Percentiles rank a stretch among this genome's conserved stretches.
Evolutionary conservation across 1,140 invertebrate species (phyloP).

Genomic region (Aphis craccivora): DNA sequence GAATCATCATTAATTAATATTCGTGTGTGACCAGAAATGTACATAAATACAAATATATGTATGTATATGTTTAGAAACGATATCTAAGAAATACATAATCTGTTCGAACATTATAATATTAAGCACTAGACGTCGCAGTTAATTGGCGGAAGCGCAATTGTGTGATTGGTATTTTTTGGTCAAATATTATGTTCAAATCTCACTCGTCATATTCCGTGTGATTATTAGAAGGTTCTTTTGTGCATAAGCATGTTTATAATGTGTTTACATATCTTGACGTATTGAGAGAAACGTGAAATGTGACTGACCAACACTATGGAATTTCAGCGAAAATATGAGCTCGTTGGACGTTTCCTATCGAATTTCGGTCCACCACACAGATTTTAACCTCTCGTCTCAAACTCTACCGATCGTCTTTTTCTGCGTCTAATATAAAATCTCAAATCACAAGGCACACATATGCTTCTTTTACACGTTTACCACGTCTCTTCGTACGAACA

Average conservation of each 20-base stretch:
- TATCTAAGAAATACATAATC: too few relatives aligned
- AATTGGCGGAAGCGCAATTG: too few relatives aligned
- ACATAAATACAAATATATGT: too few relatives aligned
- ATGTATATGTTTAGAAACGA: too few relatives aligned
- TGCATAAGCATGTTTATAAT: neutral
- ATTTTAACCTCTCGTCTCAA: neutral
- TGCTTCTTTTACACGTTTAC: too few relatives aligned
- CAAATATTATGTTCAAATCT: too few relatives aligned
- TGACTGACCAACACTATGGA: neutral
- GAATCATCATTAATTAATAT: neutral
- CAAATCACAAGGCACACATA: too few relatives aligned
- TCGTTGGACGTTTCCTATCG: neutral
- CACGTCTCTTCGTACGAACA: too few relatives aligned
- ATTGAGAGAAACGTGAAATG: neutral
- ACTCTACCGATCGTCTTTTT: neutral
- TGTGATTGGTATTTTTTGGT: too few relatives aligned
- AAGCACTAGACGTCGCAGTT: too few relatives aligned
- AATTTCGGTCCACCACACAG: neutral
- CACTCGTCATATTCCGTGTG: neutral
- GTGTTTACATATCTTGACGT: neutral
- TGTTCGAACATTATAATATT: too few relatives aligned
- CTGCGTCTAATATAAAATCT: too few relatives aligned
- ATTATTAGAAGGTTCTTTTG: neutral
- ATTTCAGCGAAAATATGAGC: neutral
- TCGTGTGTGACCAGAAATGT: neutral